Percentiles rank a stretch among this genome's conserved stretches.
phyloP scores from a whole-genome alignment of 2,888 invertebrate genomes.

The Candidula unifasciata region DNA sequence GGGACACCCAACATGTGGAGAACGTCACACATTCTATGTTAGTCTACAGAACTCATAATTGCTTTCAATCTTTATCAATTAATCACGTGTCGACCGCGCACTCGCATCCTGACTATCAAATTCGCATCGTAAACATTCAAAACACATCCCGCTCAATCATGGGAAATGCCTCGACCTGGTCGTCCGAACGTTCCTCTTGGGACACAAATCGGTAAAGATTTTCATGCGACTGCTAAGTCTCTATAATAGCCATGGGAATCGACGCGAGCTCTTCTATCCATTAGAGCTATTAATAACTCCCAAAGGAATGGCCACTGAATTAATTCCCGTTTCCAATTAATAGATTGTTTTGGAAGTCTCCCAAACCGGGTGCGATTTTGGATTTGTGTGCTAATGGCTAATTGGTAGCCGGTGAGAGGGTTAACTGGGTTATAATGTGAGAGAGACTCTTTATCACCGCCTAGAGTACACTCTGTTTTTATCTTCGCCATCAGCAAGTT shows the following conservation, averaged over 20 bases:
- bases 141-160: constrained; percentile 53
- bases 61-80: constrained; percentile 51
- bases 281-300: constrained; percentile 58
- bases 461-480: background rate
- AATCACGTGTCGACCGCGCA: constrained; percentile 38
- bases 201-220: constrained; percentile 52
- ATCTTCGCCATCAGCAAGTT: constrained; percentile 21
- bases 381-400: constrained; percentile 51
- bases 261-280: constrained; percentile 54
- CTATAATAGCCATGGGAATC: constrained; percentile 54
- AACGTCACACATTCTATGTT: constrained; percentile 19
- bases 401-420: constrained; percentile 43
- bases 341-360: constrained; percentile 56
- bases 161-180: constrained; percentile 40
- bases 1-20: constrained; percentile 36
- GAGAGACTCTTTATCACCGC: background rate
- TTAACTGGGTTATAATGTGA: constrained; percentile 24
- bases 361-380: constrained; percentile 37
- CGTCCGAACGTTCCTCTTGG: constrained; percentile 33
- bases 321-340: constrained; percentile 59
- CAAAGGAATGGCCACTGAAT: constrained; percentile 50
- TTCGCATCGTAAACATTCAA: constrained; percentile 55
- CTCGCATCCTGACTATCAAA: constrained; percentile 51
- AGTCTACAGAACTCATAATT: constrained; percentile 41
- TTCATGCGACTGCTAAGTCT: constrained; percentile 54